Evolutionary conservation across 2,113 vertebrate genomes (phyloP), one percentile per base, ranked within the genome.

Genomic region (Chitala chitala): DNA sequence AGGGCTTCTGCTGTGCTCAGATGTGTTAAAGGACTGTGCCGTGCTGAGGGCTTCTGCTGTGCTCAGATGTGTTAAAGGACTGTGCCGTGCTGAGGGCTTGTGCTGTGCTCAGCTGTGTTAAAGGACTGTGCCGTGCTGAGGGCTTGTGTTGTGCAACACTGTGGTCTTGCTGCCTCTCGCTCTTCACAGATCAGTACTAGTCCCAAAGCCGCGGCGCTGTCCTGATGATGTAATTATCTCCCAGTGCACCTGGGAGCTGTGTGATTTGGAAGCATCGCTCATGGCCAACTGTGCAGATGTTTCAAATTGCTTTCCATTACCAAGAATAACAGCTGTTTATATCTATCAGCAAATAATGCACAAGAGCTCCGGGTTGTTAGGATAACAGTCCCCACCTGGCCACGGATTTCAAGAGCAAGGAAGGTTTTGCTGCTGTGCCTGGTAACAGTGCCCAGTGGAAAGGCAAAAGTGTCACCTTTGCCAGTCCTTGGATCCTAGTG

Each of bases 281-380:
- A 94, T 91, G 84, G 94, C 96, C 95, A 97, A 94, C 93, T 94
- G 92, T 98, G 93, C 96, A 99, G 96, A 98, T 99, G 96, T 99
- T 98, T 98, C 95, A 98, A 99, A 99, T 99, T 98, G 96, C 95
- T 98, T 95, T 94, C 94, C 94, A 98, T 99, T 98, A 99, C 94
- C 94, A 97, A 98, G 93, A 96, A 98, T 96, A 99, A 98, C 96
- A 99, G 95, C 96, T 99, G 96, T 96, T 98, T 98, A 96, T 95
- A 96, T 96, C 95, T 94, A 96, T 98, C 95, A 95, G 94, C 93
- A 95, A 94, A 98, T 96, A 96, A 98, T 92, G 96, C 94, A 95
- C 94, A 92, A 92, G 93, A 96, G 94, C 93, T 95, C 90, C 91
- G 94, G 94, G 94, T 93, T 95, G 94, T 96, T 95, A 94, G 94